Conservation (phyloP, 2,797 vertebrate species). For the Peromyscus eremicus region DNA sequence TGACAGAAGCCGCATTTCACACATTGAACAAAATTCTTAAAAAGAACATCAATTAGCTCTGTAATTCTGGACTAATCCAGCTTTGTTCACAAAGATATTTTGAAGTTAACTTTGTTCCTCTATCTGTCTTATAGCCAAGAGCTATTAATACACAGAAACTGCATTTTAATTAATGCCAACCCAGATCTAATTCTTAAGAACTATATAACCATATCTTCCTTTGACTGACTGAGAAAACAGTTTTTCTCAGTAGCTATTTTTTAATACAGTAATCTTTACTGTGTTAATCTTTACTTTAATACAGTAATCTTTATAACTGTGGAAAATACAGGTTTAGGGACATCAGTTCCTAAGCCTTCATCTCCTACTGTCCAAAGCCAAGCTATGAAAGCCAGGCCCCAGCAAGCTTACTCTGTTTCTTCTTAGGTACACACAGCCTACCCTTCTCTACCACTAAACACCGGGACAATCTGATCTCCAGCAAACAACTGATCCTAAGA, state of each 20-base stretch:
- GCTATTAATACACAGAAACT: background rate
- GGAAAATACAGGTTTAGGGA: background rate
- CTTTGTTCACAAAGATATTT: slow-evolving; percentile 9
- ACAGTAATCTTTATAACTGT: slow-evolving; percentile 2
- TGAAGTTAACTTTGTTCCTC: background rate
- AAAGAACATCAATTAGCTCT: background rate
- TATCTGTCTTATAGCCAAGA: background rate
- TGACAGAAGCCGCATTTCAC: background rate
- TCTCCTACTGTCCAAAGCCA: slow-evolving; percentile 36
- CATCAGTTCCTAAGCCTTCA: background rate
- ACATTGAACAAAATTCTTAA: background rate
- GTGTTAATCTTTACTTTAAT: background rate
- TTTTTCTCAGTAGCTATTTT: slow-evolving; percentile 27
- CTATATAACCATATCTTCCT: background rate
- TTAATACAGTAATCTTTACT: background rate
- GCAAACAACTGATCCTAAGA: background rate
- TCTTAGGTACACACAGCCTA: background rate
- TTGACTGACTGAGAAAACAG: background rate
- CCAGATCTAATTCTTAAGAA: slow-evolving; percentile 18
- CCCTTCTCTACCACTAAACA: background rate
- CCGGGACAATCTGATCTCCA: background rate
- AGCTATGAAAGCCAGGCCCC: background rate
- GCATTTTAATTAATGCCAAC: slow-evolving; percentile 34
- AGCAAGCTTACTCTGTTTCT: background rate
- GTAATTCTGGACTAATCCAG: background rate